A percentile compares a stretch with the other conserved stretches of the same genome.
Conservation (phyloP, 2,797 vertebrate genomes). For the Leptoclinus maculatus region DNA sequence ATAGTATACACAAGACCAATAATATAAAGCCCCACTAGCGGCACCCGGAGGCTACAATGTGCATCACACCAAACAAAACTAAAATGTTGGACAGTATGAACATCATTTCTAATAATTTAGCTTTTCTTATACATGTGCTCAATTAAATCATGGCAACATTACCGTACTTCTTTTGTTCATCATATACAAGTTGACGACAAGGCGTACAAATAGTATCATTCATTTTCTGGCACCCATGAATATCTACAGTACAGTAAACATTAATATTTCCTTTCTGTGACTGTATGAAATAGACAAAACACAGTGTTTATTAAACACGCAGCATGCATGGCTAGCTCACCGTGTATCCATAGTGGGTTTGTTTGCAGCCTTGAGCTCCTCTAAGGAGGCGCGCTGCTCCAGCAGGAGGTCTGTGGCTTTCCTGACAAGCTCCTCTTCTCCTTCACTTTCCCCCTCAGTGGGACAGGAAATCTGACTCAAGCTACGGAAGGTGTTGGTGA, state of each 20-base stretch:
- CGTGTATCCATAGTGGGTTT: constrained; percentile 94
- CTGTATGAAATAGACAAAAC: background rate
- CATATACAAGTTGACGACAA: background rate
- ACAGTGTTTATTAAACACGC: rapidly evolving
- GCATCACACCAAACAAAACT: background rate
- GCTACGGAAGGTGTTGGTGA: constrained; percentile 93
- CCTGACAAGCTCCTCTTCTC: constrained; percentile 59
- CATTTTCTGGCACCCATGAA: background rate
- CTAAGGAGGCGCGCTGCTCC: constrained; percentile 91
- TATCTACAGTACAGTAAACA: background rate
- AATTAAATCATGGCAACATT: background rate
- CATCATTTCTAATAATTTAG: background rate
- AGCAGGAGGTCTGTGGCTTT: constrained; percentile 82
- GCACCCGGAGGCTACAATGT: constrained; percentile 14
- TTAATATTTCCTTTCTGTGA: background rate
- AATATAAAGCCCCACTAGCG: background rate
- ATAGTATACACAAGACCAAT: background rate
- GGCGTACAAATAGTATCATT: background rate
- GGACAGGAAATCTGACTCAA: constrained; percentile 88
- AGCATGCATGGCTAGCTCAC: constrained; percentile 73
- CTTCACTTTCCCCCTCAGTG: constrained; percentile 55
- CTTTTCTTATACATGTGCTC: background rate
- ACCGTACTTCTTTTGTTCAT: background rate
- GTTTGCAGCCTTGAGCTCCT: constrained; percentile 91
- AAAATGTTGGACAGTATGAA: background rate